Evolutionary conservation across 2,113 vertebrate species (phyloP).

Genomic region (Melanocharis versteri): DNA sequence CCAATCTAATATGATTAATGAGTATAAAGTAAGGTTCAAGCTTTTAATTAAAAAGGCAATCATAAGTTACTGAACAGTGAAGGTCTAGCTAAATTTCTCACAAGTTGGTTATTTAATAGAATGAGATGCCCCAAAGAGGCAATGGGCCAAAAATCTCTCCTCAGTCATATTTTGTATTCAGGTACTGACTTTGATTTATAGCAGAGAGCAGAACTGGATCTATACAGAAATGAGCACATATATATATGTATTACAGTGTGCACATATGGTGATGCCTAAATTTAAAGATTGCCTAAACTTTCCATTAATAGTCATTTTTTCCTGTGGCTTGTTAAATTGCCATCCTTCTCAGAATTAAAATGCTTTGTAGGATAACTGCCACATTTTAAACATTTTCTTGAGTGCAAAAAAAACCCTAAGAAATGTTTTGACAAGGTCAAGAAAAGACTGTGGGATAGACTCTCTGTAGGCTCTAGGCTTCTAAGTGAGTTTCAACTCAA

Average conservation of each 20-base stretch:
- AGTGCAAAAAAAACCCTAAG: neutral
- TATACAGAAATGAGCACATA: neutral
- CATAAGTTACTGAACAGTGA: constrained; percentile 12
- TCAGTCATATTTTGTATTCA: neutral
- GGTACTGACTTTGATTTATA: neutral
- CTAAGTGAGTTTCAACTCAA: neutral
- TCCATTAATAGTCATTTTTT: neutral
- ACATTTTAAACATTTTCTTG: neutral
- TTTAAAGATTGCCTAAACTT: neutral
- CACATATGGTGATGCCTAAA: neutral
- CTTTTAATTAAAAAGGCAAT: constrained; percentile 59
- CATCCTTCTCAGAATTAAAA: neutral
- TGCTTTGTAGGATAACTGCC: neutral
- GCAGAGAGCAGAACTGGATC: neutral
- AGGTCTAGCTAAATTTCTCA: constrained; percentile 29
- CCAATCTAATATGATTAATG: constrained; percentile 48
- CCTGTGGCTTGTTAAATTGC: neutral
- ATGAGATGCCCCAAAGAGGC: constrained; percentile 1
- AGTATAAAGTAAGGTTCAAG: constrained; percentile 2
- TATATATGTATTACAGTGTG: neutral
- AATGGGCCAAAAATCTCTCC: neutral
- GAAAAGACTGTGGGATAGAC: neutral
- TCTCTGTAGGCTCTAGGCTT: neutral
- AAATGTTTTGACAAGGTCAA: neutral
- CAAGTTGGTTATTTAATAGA: constrained; percentile 36